A percentile compares a stretch with the other conserved stretches of the same genome.
phyloP scores from a whole-genome alignment of 2,888 invertebrate genomes.

The Xestia ashworthii region DNA sequence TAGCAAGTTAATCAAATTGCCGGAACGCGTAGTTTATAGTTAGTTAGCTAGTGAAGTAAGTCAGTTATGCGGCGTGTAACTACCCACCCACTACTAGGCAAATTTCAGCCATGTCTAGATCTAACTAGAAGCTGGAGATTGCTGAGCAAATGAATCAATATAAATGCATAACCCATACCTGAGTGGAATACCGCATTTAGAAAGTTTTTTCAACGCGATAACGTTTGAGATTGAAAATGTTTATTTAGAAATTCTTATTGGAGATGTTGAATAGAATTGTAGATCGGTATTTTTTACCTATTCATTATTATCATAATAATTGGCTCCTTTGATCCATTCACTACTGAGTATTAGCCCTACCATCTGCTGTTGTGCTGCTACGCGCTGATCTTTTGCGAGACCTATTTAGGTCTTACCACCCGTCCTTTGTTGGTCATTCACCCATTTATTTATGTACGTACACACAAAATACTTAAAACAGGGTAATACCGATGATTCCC shows the following conservation, averaged over 20 bases:
- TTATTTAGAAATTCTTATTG: slow-evolving; percentile 12
- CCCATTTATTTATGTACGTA: not conserved
- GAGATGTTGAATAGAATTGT: slow-evolving; percentile 5
- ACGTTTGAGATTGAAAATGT: slow-evolving; percentile 44
- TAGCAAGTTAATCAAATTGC: slow-evolving; percentile 29
- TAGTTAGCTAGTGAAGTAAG: slow-evolving; percentile 36
- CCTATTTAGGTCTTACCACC: not conserved
- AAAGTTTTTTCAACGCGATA: slow-evolving; percentile 39
- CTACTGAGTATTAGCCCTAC: not conserved
- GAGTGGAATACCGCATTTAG: slow-evolving; percentile 51
- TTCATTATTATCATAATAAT: not conserved
- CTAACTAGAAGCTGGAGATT: slow-evolving; percentile 49
- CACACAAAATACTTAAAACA: not conserved
- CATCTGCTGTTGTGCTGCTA: not conserved
- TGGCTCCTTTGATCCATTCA: not conserved
- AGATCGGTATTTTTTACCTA: not conserved
- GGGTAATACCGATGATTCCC: too few species aligned
- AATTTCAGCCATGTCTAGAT: slow-evolving; percentile 57
- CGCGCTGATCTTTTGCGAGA: not conserved
- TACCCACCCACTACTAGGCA: slow-evolving; percentile 32
- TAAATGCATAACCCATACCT: slow-evolving; percentile 63
- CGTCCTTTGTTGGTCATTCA: not conserved
- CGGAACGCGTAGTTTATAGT: slow-evolving; percentile 10
- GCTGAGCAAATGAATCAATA: slow-evolving; percentile 65
- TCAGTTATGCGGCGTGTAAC: slow-evolving; percentile 36